A percentile compares a stretch with the other conserved stretches of the same genome.
These are phyloP conservation scores for Cosmorhoe ocellata DNA, from an alignment of 2,888 invertebrate genomes.

Conservation along the genomic window DNA sequence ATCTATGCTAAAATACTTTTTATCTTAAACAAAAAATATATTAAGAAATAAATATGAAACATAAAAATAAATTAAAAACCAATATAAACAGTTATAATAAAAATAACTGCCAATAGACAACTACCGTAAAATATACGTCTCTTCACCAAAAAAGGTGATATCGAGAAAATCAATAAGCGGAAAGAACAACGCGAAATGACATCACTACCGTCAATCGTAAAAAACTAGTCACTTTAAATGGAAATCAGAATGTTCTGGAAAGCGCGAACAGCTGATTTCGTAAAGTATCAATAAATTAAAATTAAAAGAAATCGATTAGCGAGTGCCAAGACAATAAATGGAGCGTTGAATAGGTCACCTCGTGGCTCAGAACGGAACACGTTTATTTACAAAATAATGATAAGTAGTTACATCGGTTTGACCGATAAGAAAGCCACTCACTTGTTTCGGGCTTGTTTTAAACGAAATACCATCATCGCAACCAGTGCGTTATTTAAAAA, in stretches of 20 bases:
- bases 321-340: constrained; percentile 6
- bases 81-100: constrained; percentile 4
- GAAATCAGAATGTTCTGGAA: constrained; percentile 30
- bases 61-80: no score
- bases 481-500: no score
- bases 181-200: constrained; percentile 25
- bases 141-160: constrained; percentile 29
- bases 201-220: constrained; percentile 27
- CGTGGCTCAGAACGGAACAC: constrained; percentile 20
- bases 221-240: constrained; percentile 21
- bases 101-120: constrained; percentile 3
- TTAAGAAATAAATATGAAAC: no score
- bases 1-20: no score
- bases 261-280: constrained; percentile 27
- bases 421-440: constrained; percentile 44
- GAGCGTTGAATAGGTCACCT: constrained; percentile 12
- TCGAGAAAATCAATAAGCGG: constrained; percentile 28
- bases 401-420: constrained; percentile 28
- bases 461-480: no score
- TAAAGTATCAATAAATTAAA: constrained; percentile 12
- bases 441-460: no score
- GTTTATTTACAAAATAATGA: constrained; percentile 22
- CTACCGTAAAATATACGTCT: constrained; percentile 18
- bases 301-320: constrained; percentile 15
- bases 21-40: no score